Conservation (phyloP, 2,888 invertebrate species). For the Arctia plantaginis region DNA sequence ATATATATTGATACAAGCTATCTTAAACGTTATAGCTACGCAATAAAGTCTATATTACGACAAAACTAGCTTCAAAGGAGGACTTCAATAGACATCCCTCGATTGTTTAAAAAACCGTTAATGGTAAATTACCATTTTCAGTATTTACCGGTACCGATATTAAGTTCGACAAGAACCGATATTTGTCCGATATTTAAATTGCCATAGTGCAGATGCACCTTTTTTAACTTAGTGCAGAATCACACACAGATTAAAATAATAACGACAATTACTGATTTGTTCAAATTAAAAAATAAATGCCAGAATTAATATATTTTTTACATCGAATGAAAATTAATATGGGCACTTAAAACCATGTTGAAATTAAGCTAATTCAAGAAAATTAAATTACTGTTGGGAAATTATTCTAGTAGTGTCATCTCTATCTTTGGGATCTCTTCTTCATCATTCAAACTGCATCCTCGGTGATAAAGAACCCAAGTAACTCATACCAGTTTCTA, state of each 20-base stretch:
- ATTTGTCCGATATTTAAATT: not conserved
- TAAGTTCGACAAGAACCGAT: not conserved
- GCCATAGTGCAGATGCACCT: not conserved
- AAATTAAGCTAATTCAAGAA: not conserved
- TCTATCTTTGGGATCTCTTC: not conserved
- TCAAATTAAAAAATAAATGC: not conserved
- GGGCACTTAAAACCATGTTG: not conserved
- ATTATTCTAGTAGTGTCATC: not conserved
- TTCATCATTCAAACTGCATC: not conserved
- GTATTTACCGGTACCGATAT: not conserved
- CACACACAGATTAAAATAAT: not conserved
- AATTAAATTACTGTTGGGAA: not conserved
- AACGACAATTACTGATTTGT: not conserved
- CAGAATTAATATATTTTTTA: not conserved
- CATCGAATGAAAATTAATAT: not conserved
- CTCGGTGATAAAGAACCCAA: not conserved
- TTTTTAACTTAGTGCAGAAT: not conserved
- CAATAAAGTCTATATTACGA: constrained; percentile 4
- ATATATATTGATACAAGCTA: not conserved
- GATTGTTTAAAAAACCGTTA: not conserved
- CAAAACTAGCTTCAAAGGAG: not conserved
- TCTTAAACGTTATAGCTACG: not conserved
- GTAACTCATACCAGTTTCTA: not conserved
- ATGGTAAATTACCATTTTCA: not conserved
- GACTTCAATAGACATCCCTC: not conserved